A percentile compares a stretch with the other conserved stretches of the same genome.
phyloP scores from a whole-genome alignment of 2,797 vertebrate genomes.

The Nyctibius grandis region DNA sequence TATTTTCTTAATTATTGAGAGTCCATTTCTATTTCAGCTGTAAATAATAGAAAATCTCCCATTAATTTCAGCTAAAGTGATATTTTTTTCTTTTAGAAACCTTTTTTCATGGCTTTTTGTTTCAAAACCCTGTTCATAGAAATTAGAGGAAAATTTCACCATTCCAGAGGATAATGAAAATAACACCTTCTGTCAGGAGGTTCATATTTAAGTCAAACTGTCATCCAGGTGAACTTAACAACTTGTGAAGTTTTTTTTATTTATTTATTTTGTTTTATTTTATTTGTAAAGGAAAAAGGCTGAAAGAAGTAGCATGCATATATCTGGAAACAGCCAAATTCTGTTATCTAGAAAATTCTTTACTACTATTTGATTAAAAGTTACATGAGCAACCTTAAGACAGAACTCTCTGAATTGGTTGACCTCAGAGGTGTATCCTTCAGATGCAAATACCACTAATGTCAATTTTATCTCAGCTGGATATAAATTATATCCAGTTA shows the following conservation, averaged over 20 bases:
- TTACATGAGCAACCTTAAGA: background rate
- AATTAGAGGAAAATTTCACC: background rate
- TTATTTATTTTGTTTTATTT: background rate
- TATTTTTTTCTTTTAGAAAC: background rate
- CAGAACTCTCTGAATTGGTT: background rate
- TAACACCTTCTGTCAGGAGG: background rate
- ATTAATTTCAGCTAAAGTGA: background rate
- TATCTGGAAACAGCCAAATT: background rate
- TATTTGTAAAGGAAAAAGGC: background rate
- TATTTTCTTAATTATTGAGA: background rate
- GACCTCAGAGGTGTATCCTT: background rate
- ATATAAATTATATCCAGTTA: background rate
- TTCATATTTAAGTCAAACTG: background rate
- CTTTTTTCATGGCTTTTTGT: background rate
- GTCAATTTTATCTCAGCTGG: constrained; percentile 5
- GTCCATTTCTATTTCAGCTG: background rate
- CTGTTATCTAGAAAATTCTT: background rate
- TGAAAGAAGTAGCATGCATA: background rate
- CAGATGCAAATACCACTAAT: background rate
- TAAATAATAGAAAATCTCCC: background rate
- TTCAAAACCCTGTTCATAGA: too few relatives aligned
- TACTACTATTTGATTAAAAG: background rate
- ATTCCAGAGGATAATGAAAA: background rate
- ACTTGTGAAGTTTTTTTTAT: background rate
- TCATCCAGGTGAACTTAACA: background rate